These are phyloP conservation scores for Rana temporaria DNA, from an alignment of 2,113 vertebrate genomes.

Conservation along the genomic window DNA sequence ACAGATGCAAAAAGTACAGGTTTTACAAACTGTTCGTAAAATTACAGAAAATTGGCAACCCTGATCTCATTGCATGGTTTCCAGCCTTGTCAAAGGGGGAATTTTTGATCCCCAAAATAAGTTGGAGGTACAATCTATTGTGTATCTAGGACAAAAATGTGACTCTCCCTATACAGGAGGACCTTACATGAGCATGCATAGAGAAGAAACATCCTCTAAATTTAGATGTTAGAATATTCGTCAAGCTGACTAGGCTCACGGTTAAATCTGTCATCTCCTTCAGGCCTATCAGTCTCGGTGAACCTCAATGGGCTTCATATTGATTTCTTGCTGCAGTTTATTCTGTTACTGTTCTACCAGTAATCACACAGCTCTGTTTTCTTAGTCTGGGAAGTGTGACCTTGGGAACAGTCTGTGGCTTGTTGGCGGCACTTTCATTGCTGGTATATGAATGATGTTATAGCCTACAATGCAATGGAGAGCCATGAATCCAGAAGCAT, in stretches of 20 bases:
- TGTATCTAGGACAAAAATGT: too few relatives aligned
- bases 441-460: background rate
- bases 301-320: background rate
- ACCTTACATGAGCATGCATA: too few relatives aligned
- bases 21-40: too few relatives aligned
- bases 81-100: too few relatives aligned
- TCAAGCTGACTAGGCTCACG: background rate
- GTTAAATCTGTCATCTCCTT: background rate
- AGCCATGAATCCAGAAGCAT: background rate
- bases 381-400: background rate
- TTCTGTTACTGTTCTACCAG: background rate
- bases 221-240: too few relatives aligned
- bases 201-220: too few relatives aligned
- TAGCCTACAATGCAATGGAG: background rate
- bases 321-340: slow-evolving; percentile 13
- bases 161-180: too few relatives aligned
- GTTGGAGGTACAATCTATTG: too few relatives aligned
- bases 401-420: slow-evolving; percentile 13
- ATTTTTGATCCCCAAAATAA: too few relatives aligned
- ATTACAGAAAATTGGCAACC: too few relatives aligned
- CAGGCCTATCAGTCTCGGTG: background rate
- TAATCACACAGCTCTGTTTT: slow-evolving; percentile 5
- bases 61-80: too few relatives aligned
- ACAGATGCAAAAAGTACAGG: too few relatives aligned
- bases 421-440: background rate